phyloP scores from a whole-genome alignment of 2,888 invertebrate genomes.

The Melanostoma mellinum region DNA sequence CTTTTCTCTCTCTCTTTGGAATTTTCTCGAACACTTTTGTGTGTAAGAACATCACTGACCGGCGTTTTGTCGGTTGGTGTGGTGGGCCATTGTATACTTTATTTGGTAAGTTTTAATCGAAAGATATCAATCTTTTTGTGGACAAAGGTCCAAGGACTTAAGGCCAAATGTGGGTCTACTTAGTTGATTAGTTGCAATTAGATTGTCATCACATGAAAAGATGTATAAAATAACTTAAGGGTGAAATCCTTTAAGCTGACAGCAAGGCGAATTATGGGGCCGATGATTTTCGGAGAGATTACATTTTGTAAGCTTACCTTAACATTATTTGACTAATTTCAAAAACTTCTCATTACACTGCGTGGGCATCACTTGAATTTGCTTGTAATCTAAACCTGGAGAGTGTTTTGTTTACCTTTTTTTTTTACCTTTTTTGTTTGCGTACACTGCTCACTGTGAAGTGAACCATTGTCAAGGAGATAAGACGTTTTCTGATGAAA shows the following conservation, averaged over 20 bases:
- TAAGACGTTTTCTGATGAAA: no score
- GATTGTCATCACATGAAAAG: slow-evolving; percentile 57
- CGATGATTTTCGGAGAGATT: background rate
- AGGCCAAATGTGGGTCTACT: slow-evolving; percentile 45
- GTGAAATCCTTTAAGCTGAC: slow-evolving; percentile 24
- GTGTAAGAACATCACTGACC: slow-evolving; percentile 9
- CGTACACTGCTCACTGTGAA: no score
- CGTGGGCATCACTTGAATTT: no score
- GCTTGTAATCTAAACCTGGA: no score
- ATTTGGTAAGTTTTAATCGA: slow-evolving; percentile 50
- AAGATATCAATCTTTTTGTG: slow-evolving; percentile 69
- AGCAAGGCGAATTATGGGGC: background rate
- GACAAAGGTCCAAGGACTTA: slow-evolving; percentile 39
- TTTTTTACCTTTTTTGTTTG: no score
- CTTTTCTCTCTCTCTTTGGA: slow-evolving; percentile 23
- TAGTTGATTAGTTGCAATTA: slow-evolving; percentile 63
- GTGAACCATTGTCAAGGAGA: no score
- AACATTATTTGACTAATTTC: no score
- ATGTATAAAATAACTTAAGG: slow-evolving; percentile 18
- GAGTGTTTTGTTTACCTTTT: no score
- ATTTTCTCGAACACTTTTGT: slow-evolving; percentile 7
- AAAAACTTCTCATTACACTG: no score
- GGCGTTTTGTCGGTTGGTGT: slow-evolving; percentile 1
- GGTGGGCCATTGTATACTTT: slow-evolving; percentile 4
- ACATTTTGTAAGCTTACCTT: no score